phyloP scores from a whole-genome alignment of 2,888 invertebrate genomes.

The Latheticus oryzae region DNA sequence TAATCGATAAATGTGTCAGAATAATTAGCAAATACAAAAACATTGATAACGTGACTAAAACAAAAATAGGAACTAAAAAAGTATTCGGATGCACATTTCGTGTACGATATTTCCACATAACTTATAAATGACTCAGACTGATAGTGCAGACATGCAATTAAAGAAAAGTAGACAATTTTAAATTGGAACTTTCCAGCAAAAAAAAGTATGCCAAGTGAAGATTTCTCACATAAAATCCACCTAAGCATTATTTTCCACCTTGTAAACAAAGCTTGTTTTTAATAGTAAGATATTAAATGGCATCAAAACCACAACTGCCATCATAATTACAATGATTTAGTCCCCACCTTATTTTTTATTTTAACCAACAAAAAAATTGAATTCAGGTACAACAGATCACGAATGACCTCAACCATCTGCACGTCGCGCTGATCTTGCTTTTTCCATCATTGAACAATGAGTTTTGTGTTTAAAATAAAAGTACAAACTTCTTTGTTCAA shows the following conservation, averaged over 20 bases:
- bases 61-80: too few species aligned
- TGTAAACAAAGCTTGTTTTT: conserved; percentile 14
- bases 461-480: conserved; percentile 10
- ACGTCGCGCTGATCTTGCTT: conserved; percentile 24
- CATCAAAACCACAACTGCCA: conserved; percentile 17
- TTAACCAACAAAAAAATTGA: conserved; percentile 9
- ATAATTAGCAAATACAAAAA: too few species aligned
- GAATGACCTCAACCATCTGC: conserved; percentile 31
- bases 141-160: too few species aligned
- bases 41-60: too few species aligned
- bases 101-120: too few species aligned
- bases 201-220: conserved; percentile 3
- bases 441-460: conserved; percentile 17
- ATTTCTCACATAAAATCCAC: background rate
- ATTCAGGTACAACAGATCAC: conserved; percentile 23
- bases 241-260: background rate
- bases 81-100: too few species aligned
- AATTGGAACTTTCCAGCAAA: too few species aligned
- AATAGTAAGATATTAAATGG: conserved; percentile 9
- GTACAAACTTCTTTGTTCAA: conserved; percentile 3
- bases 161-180: too few species aligned
- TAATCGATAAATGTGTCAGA: too few species aligned
- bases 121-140: too few species aligned
- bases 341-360: conserved; percentile 7
- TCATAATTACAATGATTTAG: conserved; percentile 5